A percentile compares a stretch with the other conserved stretches of the same genome.
These are phyloP conservation scores for Scytalopus superciliaris DNA, from an alignment of 2,113 vertebrate genomes.

Conservation along the genomic window DNA sequence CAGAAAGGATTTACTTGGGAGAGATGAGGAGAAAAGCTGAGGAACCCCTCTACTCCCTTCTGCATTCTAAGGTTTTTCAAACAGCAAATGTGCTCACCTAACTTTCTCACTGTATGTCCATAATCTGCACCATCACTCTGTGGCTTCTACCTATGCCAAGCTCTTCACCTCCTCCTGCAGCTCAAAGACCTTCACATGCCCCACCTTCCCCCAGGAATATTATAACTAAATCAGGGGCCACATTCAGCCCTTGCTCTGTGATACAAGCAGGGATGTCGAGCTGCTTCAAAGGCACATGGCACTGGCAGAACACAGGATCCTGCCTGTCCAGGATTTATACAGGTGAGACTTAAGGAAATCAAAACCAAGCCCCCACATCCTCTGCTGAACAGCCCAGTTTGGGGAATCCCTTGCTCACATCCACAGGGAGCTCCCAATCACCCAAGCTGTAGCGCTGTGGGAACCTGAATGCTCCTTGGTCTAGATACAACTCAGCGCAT, in stretches of 20 bases:
- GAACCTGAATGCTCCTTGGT: background rate
- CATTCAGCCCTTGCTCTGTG: background rate
- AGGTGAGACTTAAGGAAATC: background rate
- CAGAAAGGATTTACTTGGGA: background rate
- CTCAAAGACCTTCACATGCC: background rate
- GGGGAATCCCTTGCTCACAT: background rate
- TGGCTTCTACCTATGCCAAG: fast-evolving
- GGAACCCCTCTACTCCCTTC: background rate
- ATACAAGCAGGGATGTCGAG: background rate
- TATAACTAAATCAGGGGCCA: background rate
- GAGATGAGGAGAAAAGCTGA: background rate
- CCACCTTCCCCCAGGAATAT: background rate
- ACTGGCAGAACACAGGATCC: background rate
- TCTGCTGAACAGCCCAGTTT: fast-evolving
- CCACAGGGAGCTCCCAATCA: background rate
- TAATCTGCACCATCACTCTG: background rate
- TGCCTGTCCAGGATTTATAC: background rate
- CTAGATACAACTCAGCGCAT: background rate
- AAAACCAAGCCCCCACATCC: background rate
- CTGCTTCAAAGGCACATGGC: background rate
- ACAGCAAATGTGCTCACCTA: fast-evolving
- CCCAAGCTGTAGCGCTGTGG: background rate
- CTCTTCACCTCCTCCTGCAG: background rate
- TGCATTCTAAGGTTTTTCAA: background rate
- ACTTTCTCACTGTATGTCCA: fast-evolving